Conservation (phyloP, 1,140 invertebrate species). For the Drosophila nikananu region DNA sequence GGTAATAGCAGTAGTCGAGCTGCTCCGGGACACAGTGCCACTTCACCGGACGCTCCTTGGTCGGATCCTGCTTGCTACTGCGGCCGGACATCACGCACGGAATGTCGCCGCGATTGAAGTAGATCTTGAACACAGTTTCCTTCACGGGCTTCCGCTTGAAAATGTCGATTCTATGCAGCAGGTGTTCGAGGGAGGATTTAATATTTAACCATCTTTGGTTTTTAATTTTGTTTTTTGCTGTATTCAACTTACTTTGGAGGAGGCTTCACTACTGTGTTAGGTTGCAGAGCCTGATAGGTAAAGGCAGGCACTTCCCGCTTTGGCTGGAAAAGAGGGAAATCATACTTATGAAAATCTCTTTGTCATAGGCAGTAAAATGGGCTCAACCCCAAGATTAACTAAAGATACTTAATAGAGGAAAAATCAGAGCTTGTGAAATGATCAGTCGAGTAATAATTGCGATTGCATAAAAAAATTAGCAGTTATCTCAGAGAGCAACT, state of each 20-base stretch:
- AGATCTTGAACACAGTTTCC: slow-evolving; percentile 76
- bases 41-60: slow-evolving; percentile 65
- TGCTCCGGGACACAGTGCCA: slow-evolving; percentile 86
- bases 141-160: slow-evolving; percentile 71
- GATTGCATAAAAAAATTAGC: too few species aligned
- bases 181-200: not conserved
- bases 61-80: slow-evolving; percentile 61
- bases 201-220: not conserved
- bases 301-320: slow-evolving; percentile 90
- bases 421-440: too few species aligned
- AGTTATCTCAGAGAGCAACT: too few species aligned
- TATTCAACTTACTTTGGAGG: slow-evolving; percentile 85
- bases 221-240: not conserved
- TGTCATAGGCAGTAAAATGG: too few species aligned
- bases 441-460: too few species aligned
- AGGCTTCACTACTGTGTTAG: slow-evolving; percentile 89
- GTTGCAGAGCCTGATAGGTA: slow-evolving; percentile 91
- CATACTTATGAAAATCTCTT: too few species aligned
- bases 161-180: slow-evolving; percentile 62
- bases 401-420: too few species aligned
- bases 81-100: slow-evolving; percentile 61
- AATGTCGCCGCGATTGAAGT: slow-evolving; percentile 80
- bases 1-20: slow-evolving; percentile 96
- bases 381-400: too few species aligned
- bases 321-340: slow-evolving; percentile 36